Conservation (phyloP, 2,113 vertebrate species). For the Myrmecobius fasciatus region DNA sequence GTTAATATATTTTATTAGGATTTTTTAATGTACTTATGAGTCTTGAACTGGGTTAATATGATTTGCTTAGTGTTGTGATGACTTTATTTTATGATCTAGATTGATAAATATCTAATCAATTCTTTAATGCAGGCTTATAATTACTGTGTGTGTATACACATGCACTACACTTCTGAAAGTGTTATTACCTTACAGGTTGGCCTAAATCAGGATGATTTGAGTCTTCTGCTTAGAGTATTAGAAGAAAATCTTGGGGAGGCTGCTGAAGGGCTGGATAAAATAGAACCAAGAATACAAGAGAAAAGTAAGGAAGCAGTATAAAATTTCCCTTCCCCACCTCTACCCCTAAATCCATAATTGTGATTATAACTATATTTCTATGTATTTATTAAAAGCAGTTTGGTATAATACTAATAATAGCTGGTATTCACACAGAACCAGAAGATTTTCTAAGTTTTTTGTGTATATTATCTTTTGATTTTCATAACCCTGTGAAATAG, state of each 20-base stretch:
- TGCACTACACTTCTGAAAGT: background rate
- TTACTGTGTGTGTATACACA: background rate
- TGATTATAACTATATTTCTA: background rate
- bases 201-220: constrained; percentile 92
- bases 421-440: background rate
- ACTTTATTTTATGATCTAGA: background rate
- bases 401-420: background rate
- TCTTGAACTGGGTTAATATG: background rate
- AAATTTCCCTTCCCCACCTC: background rate
- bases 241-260: constrained; percentile 93
- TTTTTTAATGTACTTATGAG: background rate
- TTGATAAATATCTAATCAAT: background rate
- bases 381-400: background rate
- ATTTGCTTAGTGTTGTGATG: constrained; percentile 1
- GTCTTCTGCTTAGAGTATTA: constrained; percentile 91
- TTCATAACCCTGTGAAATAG: background rate
- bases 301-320: constrained; percentile 77
- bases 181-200: constrained; percentile 84
- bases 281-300: constrained; percentile 70
- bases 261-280: constrained; percentile 70
- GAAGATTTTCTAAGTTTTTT: background rate
- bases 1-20: background rate
- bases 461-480: background rate
- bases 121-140: background rate
- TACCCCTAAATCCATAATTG: background rate